Evolutionary conservation across 2,113 vertebrate genomes (phyloP).

Genomic region (Antechinus stuartii): DNA sequence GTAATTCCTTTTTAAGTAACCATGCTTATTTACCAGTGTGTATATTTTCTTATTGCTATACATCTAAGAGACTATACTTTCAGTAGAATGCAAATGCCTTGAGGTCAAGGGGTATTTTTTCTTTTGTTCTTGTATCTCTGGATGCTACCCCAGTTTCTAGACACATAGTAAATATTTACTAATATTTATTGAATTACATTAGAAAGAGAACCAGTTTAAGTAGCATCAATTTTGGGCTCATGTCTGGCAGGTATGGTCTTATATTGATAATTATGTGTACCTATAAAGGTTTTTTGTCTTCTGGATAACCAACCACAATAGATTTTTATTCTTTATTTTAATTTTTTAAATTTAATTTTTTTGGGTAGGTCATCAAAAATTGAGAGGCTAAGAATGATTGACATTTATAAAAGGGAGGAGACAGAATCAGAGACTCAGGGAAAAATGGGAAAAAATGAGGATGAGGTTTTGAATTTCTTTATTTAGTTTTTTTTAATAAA

Average conservation of each 20-base stretch:
- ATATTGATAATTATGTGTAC: background rate
- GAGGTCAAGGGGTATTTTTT: background rate
- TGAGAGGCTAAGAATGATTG: background rate
- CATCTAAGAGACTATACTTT: background rate
- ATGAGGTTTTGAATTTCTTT: background rate
- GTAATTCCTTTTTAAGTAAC: background rate
- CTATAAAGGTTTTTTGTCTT: conserved; percentile 24
- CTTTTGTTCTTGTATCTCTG: background rate
- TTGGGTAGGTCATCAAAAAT: background rate
- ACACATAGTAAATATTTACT: background rate
- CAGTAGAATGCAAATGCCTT: background rate
- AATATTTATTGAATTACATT: background rate
- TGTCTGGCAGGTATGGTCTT: background rate
- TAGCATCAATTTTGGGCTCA: background rate
- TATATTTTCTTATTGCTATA: background rate
- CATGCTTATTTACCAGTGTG: background rate
- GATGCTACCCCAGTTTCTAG: background rate
- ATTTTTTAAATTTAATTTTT: background rate
- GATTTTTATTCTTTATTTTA: background rate
- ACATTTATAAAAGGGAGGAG: background rate
- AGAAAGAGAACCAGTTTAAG: conserved; percentile 4
- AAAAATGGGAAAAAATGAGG: background rate
- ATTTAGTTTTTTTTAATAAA: conserved; percentile 8
- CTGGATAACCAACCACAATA: background rate
- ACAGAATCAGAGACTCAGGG: conserved; percentile 5